Conservation (phyloP, 1,140 invertebrate species). For the Hestina assimilis region DNA sequence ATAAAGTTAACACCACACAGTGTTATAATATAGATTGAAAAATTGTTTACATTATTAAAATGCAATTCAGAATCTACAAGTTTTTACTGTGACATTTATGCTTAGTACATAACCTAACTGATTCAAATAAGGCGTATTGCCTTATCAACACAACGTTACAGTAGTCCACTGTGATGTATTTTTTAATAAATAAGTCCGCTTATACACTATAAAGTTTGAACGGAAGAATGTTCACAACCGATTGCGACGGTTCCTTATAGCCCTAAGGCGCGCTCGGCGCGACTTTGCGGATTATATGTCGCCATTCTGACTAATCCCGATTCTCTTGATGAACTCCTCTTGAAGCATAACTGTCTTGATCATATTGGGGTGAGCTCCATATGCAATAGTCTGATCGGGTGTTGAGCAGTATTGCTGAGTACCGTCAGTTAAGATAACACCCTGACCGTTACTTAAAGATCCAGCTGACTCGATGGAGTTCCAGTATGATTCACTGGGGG, state of each 20-base stretch:
- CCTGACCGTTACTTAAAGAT: constrained; percentile 61
- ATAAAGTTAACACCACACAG: constrained; percentile 42
- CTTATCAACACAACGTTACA: constrained; percentile 38
- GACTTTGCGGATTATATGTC: constrained; percentile 73
- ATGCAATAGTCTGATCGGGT: constrained; percentile 57
- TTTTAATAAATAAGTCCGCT: constrained; percentile 73
- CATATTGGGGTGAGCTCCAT: constrained; percentile 68
- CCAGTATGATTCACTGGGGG: constrained; percentile 96
- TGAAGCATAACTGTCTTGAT: constrained; percentile 78
- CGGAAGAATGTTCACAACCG: constrained; percentile 75
- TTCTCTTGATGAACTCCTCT: constrained; percentile 77
- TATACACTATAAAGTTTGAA: constrained; percentile 72
- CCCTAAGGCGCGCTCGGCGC: constrained; percentile 73
- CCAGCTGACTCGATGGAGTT: constrained; percentile 86
- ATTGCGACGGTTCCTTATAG: constrained; percentile 70
- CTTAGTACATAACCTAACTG: constrained; percentile 17
- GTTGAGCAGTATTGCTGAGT: constrained; percentile 69
- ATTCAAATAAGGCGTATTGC: constrained; percentile 24
- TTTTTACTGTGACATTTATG: constrained; percentile 21
- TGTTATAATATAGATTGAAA: constrained; percentile 24
- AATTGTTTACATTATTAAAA: constrained; percentile 6
- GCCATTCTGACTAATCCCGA: constrained; percentile 77
- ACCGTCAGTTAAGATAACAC: constrained; percentile 63
- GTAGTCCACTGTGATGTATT: constrained; percentile 68
- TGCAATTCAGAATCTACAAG: constrained; percentile 18